Conservation (phyloP, 2,797 vertebrate genomes). For the Danio jaintianensis region DNA sequence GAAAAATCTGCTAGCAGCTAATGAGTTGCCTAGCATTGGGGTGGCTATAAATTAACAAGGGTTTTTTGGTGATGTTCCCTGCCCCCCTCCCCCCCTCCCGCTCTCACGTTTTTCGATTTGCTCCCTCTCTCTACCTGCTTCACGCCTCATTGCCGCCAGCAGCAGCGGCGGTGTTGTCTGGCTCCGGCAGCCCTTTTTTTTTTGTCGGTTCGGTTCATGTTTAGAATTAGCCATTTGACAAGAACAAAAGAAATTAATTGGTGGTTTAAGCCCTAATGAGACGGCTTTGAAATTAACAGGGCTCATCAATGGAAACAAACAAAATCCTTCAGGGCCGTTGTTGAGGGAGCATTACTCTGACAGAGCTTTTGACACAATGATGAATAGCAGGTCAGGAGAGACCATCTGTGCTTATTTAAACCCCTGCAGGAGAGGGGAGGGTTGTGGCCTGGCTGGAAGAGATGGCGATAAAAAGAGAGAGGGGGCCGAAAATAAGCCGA, state of each 20-base stretch:
- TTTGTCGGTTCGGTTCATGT: slow-evolving; percentile 84
- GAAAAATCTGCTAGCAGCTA: slow-evolving; percentile 69
- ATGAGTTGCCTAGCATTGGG: slow-evolving; percentile 72
- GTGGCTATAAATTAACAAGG: slow-evolving; percentile 74
- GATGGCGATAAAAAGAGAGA: slow-evolving; percentile 76
- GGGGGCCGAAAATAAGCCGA: slow-evolving; percentile 58
- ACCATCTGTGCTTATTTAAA: slow-evolving; percentile 91
- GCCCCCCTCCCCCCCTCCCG: slow-evolving; percentile 55
- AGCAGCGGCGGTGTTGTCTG: slow-evolving; percentile 66
- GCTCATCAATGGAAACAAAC: slow-evolving; percentile 95
- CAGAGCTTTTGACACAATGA: slow-evolving; percentile 87
- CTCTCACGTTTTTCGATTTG: slow-evolving; percentile 27
- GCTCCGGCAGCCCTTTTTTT: slow-evolving; percentile 56
- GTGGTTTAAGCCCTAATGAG: slow-evolving; percentile 97
- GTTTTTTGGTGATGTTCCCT: slow-evolving; percentile 71
- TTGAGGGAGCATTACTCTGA: slow-evolving; percentile 84
- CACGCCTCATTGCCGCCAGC: slow-evolving; percentile 72
- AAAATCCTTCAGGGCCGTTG: slow-evolving; percentile 86
- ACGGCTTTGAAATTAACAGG: slow-evolving; percentile 92
- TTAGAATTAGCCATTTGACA: slow-evolving; percentile 94
- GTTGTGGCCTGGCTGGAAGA: slow-evolving; percentile 70
- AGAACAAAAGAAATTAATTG: slow-evolving; percentile 99
- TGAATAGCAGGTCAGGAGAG: slow-evolving; percentile 88
- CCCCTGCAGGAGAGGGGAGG: slow-evolving; percentile 71
- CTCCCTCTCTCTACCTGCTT: slow-evolving; percentile 68